Evolutionary conservation across 1,140 invertebrate species (phyloP).

Genomic region (Atta texana): DNA sequence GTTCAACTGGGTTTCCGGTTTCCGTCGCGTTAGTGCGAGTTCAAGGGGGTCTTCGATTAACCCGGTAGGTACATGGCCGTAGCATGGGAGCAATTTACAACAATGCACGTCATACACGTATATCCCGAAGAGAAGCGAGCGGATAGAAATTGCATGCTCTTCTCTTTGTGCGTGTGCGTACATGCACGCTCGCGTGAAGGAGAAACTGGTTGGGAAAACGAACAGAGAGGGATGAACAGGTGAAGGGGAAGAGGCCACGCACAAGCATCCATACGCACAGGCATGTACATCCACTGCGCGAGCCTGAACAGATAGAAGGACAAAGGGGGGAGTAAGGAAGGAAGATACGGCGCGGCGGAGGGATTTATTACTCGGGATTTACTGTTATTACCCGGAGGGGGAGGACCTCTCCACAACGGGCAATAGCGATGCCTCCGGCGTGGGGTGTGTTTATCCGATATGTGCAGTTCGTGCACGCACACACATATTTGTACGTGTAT

Average conservation of each 20-base stretch:
- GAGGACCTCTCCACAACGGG: constrained; percentile 72
- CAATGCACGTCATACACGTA: constrained; percentile 46
- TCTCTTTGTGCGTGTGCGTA: constrained; percentile 23
- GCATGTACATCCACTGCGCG: background rate
- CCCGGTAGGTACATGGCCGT: constrained; percentile 66
- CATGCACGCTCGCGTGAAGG: constrained; percentile 12
- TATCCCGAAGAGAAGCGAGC: constrained; percentile 28
- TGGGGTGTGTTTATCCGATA: constrained; percentile 75
- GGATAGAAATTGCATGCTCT: constrained; percentile 27
- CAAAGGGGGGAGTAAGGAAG: constrained; percentile 40
- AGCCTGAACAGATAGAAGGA: constrained; percentile 29
- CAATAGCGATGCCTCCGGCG: constrained; percentile 74
- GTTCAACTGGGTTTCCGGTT: constrained; percentile 39
- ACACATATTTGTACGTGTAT: background rate
- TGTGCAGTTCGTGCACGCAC: constrained; percentile 4
- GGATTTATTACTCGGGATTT: constrained; percentile 85
- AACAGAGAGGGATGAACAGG: constrained; percentile 65
- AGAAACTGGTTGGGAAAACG: constrained; percentile 37
- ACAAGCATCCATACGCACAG: constrained; percentile 3
- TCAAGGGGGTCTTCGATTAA: constrained; percentile 62
- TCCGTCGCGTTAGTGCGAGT: constrained; percentile 22
- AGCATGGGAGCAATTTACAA: constrained; percentile 79
- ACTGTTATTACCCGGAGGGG: constrained; percentile 85
- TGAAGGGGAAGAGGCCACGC: constrained; percentile 44
- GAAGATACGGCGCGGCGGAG: constrained; percentile 64